Evolutionary conservation across 2,888 invertebrate species (phyloP).

Genomic region (Agonum fuliginosum): DNA sequence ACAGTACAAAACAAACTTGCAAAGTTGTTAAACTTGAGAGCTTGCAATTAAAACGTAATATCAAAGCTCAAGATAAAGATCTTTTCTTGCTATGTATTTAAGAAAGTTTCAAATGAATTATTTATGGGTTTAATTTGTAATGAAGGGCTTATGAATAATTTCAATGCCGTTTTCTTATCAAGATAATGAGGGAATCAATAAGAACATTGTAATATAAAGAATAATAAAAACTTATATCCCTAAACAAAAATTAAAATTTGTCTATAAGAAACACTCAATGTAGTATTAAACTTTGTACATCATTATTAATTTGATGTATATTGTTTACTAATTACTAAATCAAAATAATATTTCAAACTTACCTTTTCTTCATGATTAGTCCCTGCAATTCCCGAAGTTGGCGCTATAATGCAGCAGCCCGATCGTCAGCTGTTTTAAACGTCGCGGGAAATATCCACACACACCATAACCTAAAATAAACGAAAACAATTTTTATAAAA

Average conservation of each 20-base stretch:
- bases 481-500: not conserved
- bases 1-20: not conserved
- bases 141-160: constrained; percentile 21
- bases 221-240: no score
- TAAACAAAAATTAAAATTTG: no score
- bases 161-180: constrained; percentile 20
- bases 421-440: not conserved
- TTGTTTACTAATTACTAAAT: no score
- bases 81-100: constrained; percentile 1
- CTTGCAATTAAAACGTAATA: not conserved
- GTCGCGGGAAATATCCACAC: constrained; percentile 4
- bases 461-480: constrained; percentile 23
- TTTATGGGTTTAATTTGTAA: constrained; percentile 24
- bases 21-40: not conserved
- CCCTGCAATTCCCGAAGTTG: no score
- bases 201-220: not conserved
- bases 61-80: constrained; percentile 4
- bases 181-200: constrained; percentile 11
- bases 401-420: no score
- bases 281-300: no score
- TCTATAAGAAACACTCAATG: no score
- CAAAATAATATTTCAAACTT: no score
- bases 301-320: no score
- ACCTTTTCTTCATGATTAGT: no score
- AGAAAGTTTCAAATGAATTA: constrained; percentile 4